phyloP scores from a whole-genome alignment of 2,888 invertebrate species.

The Limnephilus marmoratus region DNA sequence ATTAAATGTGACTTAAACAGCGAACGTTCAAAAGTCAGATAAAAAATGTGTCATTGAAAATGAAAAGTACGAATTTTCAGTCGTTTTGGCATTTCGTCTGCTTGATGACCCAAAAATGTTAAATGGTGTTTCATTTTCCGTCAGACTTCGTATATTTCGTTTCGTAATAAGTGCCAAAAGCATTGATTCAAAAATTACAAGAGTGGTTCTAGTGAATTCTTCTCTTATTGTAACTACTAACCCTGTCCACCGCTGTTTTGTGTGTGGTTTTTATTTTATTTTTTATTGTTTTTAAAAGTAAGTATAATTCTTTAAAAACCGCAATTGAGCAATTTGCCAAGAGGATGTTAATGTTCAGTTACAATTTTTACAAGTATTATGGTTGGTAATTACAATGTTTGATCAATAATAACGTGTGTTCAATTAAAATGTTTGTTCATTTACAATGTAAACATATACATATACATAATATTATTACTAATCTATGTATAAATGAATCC shows the following conservation, averaged over 20 bases:
- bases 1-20: not conserved
- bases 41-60: not conserved
- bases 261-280: no score
- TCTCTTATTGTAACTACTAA: not conserved
- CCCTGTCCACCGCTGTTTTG: not conserved
- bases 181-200: not conserved
- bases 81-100: constrained; percentile 1
- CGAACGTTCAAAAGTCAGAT: not conserved
- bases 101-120: constrained; percentile 18
- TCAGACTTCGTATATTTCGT: constrained; percentile 6
- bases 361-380: no score
- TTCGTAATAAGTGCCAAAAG: not conserved
- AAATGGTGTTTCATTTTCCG: not conserved
- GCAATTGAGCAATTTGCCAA: no score
- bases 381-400: no score
- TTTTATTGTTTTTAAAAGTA: no score
- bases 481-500: no score
- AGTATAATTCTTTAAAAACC: no score
- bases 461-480: no score
- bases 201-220: not conserved
- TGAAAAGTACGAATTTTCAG: not conserved
- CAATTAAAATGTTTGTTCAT: no score
- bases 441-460: no score
- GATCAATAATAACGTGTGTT: no score
- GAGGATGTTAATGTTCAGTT: no score